Conservation (phyloP, 2,888 invertebrate genomes). For the Drosophila kokeensis region DNA sequence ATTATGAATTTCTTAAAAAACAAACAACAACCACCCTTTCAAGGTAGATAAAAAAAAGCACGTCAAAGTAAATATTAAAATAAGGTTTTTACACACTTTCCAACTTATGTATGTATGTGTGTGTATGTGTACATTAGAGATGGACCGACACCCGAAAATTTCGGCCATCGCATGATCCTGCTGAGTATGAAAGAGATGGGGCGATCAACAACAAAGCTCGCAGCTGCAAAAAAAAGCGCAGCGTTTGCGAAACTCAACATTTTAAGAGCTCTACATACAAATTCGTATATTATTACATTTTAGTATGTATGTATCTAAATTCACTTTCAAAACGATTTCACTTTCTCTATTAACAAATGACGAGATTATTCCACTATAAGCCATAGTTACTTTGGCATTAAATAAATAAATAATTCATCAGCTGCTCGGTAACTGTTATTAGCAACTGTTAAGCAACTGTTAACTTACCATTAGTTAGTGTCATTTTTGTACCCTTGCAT, state of each 20-base stretch:
- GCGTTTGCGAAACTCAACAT: background rate
- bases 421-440: background rate
- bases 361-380: background rate
- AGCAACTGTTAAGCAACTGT: conserved; percentile 1
- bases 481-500: background rate
- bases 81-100: background rate
- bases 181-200: background rate
- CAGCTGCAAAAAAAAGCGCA: background rate
- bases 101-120: background rate
- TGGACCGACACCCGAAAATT: background rate
- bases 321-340: background rate
- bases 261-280: background rate
- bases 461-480: background rate
- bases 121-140: background rate
- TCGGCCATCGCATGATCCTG: background rate
- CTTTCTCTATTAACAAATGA: background rate
- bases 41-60: conserved; percentile 45
- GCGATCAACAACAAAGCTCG: background rate
- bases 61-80: conserved; percentile 26
- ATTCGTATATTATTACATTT: background rate
- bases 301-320: background rate
- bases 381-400: background rate
- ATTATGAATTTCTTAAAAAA: conserved; percentile 35
- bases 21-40: conserved; percentile 14
- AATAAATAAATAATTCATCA: background rate